A percentile compares a stretch with the other conserved stretches of the same genome.
These are phyloP conservation scores for Drosophila longiperda DNA, from an alignment of 2,888 invertebrate genomes.

Conservation along the genomic window DNA sequence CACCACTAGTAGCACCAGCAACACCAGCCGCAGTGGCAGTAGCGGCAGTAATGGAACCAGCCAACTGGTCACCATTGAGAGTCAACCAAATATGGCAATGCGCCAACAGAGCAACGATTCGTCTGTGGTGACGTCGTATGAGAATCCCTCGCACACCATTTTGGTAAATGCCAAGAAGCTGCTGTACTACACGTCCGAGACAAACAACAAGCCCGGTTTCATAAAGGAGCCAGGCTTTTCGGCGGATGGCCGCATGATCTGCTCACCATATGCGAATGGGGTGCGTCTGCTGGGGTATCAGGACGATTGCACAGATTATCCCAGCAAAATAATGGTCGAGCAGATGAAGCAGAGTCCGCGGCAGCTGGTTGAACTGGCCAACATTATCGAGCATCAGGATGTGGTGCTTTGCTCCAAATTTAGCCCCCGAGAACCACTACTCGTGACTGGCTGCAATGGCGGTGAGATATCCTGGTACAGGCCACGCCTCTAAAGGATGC, in stretches of 20 bases:
- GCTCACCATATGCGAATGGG: constrained; percentile 95
- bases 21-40: constrained; percentile 27
- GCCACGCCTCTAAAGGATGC: constrained; percentile 85
- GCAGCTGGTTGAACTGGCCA: constrained; percentile 88
- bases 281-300: constrained; percentile 93
- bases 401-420: constrained; percentile 96
- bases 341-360: constrained; percentile 84
- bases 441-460: constrained; percentile 95
- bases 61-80: constrained; percentile 45
- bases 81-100: constrained; percentile 50
- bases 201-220: constrained; percentile 94
- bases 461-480: constrained; percentile 96
- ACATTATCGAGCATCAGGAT: constrained; percentile 90
- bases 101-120: constrained; percentile 47
- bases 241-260: constrained; percentile 94
- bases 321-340: constrained; percentile 84
- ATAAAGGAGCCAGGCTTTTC: constrained; percentile 97
- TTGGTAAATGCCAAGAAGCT: constrained; percentile 90
- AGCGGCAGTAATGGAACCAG: constrained; percentile 36
- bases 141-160: constrained; percentile 60
- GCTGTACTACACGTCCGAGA: constrained; percentile 93
- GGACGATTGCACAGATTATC: constrained; percentile 91
- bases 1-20: constrained; percentile 15
- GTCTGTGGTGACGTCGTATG: constrained; percentile 14
- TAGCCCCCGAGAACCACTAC: constrained; percentile 93